phyloP scores from a whole-genome alignment of 92 coral and sea anemone genomes.

The Actinostola sp. region DNA sequence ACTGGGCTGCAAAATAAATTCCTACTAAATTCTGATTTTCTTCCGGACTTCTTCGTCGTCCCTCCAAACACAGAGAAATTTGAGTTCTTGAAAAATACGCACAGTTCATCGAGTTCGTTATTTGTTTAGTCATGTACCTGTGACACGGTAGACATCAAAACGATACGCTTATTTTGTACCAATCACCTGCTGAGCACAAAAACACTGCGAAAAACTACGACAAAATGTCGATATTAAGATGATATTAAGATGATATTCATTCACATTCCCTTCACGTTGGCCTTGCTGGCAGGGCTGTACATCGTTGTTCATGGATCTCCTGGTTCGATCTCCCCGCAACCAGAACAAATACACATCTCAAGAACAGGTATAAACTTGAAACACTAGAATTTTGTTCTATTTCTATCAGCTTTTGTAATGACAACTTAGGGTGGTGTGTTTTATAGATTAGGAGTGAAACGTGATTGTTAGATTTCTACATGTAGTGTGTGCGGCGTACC shows the following conservation, averaged over 20 bases:
- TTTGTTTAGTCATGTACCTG: background rate
- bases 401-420: too few species aligned
- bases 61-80: too few species aligned
- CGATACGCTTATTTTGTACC: background rate
- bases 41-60: too few species aligned
- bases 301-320: background rate
- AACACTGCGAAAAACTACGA: background rate
- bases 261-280: background rate
- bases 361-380: conserved; percentile 62
- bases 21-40: too few species aligned
- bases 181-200: background rate
- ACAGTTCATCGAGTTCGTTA: too few species aligned
- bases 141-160: background rate
- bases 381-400: background rate
- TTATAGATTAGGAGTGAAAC: too few species aligned
- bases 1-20: too few species aligned
- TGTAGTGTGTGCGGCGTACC: too few species aligned
- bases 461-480: too few species aligned
- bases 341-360: conserved; percentile 83
- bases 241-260: background rate
- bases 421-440: too few species aligned
- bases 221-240: background rate
- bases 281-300: background rate
- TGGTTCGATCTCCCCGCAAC: conserved; percentile 50
- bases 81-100: too few species aligned